A percentile compares a stretch with the other conserved stretches of the same genome.
Conservation (phyloP, 1,140 invertebrate genomes). For the Papilio polyxenes region DNA sequence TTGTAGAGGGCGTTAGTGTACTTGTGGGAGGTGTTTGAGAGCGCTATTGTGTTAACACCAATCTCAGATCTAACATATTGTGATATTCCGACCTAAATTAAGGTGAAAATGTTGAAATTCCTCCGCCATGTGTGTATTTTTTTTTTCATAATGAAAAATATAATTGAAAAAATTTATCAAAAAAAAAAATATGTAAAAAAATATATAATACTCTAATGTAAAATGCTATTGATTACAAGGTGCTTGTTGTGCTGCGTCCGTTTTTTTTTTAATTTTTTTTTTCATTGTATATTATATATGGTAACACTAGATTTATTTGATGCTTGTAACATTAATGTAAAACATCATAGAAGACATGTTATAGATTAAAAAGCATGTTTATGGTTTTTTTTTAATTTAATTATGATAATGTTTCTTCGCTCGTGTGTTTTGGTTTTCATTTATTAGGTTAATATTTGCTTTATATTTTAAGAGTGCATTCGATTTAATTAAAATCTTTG, state of each 20-base stretch:
- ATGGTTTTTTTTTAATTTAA: background rate
- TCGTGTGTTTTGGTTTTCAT: background rate
- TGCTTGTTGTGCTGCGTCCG: conserved; percentile 62
- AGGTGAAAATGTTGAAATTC: conserved; percentile 68
- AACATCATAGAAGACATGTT: background rate
- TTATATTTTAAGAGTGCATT: background rate
- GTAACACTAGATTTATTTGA: conserved; percentile 64
- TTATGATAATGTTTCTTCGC: background rate
- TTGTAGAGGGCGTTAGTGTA: background rate
- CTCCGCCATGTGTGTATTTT: conserved; percentile 63
- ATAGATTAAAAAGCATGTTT: conserved; percentile 23
- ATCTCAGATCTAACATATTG: conserved; percentile 49
- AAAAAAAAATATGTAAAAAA: conserved; percentile 64
- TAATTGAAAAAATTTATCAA: conserved; percentile 67
- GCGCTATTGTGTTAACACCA: conserved; percentile 29
- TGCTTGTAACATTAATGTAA: conserved; percentile 53
- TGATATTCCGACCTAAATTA: conserved; percentile 71
- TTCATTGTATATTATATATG: conserved; percentile 63
- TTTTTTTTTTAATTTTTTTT: conserved; percentile 48
- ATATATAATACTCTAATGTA: conserved; percentile 54
- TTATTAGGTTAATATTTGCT: conserved; percentile 20
- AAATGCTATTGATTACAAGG: conserved; percentile 55
- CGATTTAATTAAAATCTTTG: background rate
- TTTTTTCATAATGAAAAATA: conserved; percentile 67
- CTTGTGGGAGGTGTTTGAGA: background rate